These are phyloP conservation scores for Amazona guildingii DNA, from an alignment of 2,113 vertebrate species.

Conservation along the genomic window DNA sequence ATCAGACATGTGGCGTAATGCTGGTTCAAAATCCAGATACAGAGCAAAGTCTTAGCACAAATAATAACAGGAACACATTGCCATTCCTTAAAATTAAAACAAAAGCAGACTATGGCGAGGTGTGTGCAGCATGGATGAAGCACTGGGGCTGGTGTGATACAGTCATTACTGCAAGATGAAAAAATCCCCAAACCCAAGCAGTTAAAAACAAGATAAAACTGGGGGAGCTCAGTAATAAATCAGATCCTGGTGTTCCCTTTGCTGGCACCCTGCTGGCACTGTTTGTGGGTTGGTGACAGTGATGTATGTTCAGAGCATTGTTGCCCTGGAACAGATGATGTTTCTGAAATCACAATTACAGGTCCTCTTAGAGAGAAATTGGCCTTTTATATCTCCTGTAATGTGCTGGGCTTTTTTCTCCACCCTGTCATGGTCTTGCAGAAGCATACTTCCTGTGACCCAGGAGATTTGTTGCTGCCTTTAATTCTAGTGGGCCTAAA, in stretches of 20 bases:
- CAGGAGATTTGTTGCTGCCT: neutral
- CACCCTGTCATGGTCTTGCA: neutral
- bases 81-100: neutral
- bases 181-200: neutral
- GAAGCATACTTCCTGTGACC: neutral
- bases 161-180: neutral
- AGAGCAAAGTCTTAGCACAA: neutral
- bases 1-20: neutral
- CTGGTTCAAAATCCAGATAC: neutral
- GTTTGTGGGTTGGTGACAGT: neutral
- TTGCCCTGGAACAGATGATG: neutral
- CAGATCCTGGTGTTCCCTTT: constrained; percentile 12
- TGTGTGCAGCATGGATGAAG: neutral
- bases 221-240: neutral
- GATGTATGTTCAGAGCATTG: neutral
- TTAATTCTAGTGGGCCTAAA: neutral
- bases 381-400: neutral
- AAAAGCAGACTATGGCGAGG: neutral
- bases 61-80: neutral
- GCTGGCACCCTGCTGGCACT: neutral
- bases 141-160: neutral
- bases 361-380: neutral
- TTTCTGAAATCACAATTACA: neutral
- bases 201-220: neutral
- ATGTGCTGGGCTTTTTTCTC: neutral